Evolutionary conservation across 1,140 invertebrate species (phyloP).

Genomic region (Habropoda laboriosa): DNA sequence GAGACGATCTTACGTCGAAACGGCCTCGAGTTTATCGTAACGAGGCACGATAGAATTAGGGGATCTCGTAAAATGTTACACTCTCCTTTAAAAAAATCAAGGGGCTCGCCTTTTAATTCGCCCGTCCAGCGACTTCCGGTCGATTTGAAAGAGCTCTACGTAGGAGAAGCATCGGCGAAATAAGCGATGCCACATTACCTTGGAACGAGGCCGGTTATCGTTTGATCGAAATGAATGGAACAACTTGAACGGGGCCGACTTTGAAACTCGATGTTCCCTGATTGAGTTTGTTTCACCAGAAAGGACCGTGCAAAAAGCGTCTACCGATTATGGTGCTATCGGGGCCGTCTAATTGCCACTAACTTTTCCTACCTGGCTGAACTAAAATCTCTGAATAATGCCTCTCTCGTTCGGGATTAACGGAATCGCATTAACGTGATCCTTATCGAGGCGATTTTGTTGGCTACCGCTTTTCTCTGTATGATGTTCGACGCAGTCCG

Average conservation of each 20-base stretch:
- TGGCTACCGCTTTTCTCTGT: not conserved
- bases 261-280: conserved; percentile 62
- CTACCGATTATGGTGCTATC: conserved; percentile 72
- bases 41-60: conserved; percentile 8
- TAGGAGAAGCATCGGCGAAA: conserved; percentile 60
- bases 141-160: conserved; percentile 49
- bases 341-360: conserved; percentile 42
- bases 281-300: conserved; percentile 74
- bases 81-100: conserved; percentile 21
- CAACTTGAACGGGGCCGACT: conserved; percentile 49
- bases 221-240: conserved; percentile 52
- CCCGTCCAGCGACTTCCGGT: conserved; percentile 32
- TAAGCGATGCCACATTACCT: conserved; percentile 57
- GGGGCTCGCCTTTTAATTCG: conserved; percentile 53
- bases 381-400: conserved; percentile 10
- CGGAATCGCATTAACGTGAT: conserved; percentile 3
- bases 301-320: conserved; percentile 69
- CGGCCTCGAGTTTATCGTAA: not conserved
- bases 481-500: not conserved
- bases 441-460: not conserved
- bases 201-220: conserved; percentile 51
- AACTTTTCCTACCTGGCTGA: conserved; percentile 27
- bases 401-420: conserved; percentile 33
- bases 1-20: not conserved
- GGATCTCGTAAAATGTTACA: conserved; percentile 29